These are phyloP conservation scores for Eupithecia pulchellata DNA, from an alignment of 2,888 invertebrate species.

Conservation along the genomic window DNA sequence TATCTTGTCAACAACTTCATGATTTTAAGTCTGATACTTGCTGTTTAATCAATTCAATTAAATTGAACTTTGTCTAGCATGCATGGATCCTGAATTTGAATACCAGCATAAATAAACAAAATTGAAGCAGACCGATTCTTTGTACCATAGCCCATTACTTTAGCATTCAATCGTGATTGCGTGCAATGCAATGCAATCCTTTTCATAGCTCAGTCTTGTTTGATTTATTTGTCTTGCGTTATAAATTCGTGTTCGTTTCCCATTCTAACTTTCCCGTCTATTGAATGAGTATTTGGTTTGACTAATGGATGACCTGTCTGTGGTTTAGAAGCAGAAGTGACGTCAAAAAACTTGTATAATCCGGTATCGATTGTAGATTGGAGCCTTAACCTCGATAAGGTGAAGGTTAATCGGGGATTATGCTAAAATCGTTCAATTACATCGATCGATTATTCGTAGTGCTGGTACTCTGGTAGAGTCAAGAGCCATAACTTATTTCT, in stretches of 20 bases:
- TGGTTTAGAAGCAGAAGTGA: slow-evolving; percentile 2
- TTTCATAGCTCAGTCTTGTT: slow-evolving; percentile 1
- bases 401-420: slow-evolving; percentile 67
- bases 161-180: slow-evolving; percentile 11
- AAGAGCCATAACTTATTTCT: background rate
- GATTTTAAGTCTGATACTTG: background rate
- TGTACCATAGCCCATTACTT: background rate
- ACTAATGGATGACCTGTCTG: background rate
- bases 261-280: background rate
- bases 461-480: too few relatives aligned
- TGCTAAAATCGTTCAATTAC: slow-evolving; percentile 34
- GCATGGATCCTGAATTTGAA: background rate
- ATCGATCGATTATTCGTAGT: slow-evolving; percentile 14
- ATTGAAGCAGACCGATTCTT: background rate
- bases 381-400: slow-evolving; percentile 60
- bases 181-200: slow-evolving; percentile 2
- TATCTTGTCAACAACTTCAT: slow-evolving; percentile 14
- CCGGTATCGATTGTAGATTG: background rate
- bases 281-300: background rate
- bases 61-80: slow-evolving; percentile 1
- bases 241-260: background rate
- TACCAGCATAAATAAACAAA: slow-evolving; percentile 8
- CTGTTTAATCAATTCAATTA: background rate
- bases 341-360: slow-evolving; percentile 4
- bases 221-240: slow-evolving; percentile 6